phyloP scores from a whole-genome alignment of 2,113 vertebrate genomes.

The Pelobates fuscus region DNA sequence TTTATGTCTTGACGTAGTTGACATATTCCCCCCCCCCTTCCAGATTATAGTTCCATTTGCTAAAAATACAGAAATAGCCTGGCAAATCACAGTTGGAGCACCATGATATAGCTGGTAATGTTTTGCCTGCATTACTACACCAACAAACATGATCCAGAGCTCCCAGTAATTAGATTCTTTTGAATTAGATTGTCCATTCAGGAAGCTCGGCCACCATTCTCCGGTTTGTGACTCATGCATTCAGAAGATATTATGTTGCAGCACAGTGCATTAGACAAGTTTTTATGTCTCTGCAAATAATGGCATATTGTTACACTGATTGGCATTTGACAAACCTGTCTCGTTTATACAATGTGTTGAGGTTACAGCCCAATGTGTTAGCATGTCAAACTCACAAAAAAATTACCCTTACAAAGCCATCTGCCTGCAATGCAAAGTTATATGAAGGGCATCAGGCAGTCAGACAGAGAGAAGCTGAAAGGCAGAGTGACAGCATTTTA shows the following conservation, averaged over 20 bases:
- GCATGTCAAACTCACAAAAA: conserved; percentile 87
- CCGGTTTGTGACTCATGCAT: conserved; percentile 82
- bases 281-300: conserved; percentile 88
- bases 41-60: conserved; percentile 82
- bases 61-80: conserved; percentile 81
- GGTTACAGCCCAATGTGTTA: conserved; percentile 85
- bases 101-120: conserved; percentile 85
- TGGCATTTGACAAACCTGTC: conserved; percentile 89
- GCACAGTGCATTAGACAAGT: conserved; percentile 84
- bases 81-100: conserved; percentile 82
- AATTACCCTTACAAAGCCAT: conserved; percentile 89
- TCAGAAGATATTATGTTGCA: conserved; percentile 84
- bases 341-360: conserved; percentile 84
- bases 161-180: conserved; percentile 86
- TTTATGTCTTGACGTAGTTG: conserved; percentile 68
- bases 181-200: conserved; percentile 85
- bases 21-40: conserved; percentile 52
- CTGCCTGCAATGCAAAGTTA: conserved; percentile 97
- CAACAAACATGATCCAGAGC: conserved; percentile 84
- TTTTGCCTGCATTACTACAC: conserved; percentile 85
- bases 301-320: conserved; percentile 89
- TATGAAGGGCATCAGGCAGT: conserved; percentile 99
- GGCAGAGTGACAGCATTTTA: conserved; percentile 98
- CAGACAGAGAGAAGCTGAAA: conserved; percentile 97
- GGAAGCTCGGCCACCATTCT: conserved; percentile 79